phyloP scores from a whole-genome alignment of 1,140 invertebrate genomes.

The Brachionus asplanchnoidis region DNA sequence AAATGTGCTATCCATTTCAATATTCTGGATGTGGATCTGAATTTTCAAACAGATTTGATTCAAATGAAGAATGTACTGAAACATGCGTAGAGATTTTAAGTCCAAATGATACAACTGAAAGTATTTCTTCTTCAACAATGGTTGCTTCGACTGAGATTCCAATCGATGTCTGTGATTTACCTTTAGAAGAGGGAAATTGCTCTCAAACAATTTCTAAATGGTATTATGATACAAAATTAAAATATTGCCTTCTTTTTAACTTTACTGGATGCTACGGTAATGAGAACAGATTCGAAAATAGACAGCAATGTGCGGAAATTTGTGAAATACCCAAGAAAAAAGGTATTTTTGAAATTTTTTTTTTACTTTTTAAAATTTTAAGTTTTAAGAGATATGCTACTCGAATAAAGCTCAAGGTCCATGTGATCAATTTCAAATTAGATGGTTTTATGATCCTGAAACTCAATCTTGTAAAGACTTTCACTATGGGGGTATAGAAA shows the following conservation, averaged over 20 bases:
- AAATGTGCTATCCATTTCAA: constrained; percentile 87
- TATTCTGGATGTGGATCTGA: constrained; percentile 70
- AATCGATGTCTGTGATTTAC: constrained; percentile 60
- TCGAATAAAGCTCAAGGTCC: constrained; percentile 61
- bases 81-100: background rate
- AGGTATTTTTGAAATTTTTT: background rate
- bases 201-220: constrained; percentile 43
- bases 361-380: background rate
- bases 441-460: constrained; percentile 73
- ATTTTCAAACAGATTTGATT: constrained; percentile 12
- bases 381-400: constrained; percentile 25
- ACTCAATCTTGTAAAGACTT: constrained; percentile 74
- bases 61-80: background rate
- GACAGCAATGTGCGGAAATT: constrained; percentile 67
- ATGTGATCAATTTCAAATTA: constrained; percentile 72
- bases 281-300: constrained; percentile 79
- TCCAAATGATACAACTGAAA: background rate
- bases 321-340: constrained; percentile 23
- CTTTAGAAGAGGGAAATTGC: constrained; percentile 40
- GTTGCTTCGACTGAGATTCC: background rate
- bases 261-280: constrained; percentile 65
- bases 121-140: background rate
- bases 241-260: constrained; percentile 19
- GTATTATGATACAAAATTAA: constrained; percentile 26
- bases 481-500: constrained; percentile 67